Base-by-base conservation (phyloP, 2,113 vertebrate species). In the Hydrochoerus hydrochaeris region DNA sequence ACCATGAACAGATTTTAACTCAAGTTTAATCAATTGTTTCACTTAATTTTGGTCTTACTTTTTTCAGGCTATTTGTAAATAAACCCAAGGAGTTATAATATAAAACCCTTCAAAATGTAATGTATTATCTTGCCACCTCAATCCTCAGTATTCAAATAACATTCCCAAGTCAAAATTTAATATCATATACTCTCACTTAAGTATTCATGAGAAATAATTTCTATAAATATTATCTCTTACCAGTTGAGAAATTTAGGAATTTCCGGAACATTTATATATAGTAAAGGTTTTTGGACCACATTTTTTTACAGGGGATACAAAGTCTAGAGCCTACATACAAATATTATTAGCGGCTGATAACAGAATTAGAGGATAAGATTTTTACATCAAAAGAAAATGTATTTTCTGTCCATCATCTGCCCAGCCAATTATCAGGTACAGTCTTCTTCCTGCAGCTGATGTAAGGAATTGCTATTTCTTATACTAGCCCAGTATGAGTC, bases 1-100 rank as follows among this genome's bases (percentile, higher is more conserved):
- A 62, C 20, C 69, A 78, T n/a, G 69, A 71, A 60, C 17, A 84
- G 26, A 90, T 84, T 97, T 92, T 92, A 94, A 94, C 58, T 67
- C 20, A 20, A 63, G 16, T 85, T 90, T 90, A 88, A 75, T 85
- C 44, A 75, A 7, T 90, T 84, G 4, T 87, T 75, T 95, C 38
- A 86, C 78, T 95, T 94, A 87, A 69, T 94, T 95, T 95, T 95
- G 30, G 26, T 78, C 1, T 84, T 88, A 35, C n/a, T 86, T 90
- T 90, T 94, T 32, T 84, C 57, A 62, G 26, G 32, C 62, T 92
- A 8, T 81, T 92, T 92, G 73, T 4, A 80, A 41, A 75, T 57
- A 26, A 85, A 49, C n/a, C 54, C 57, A 90, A 54, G 0, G n/a
- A 26, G 1, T 58, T 77, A 11, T 62, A 85, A 69, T 63, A n/a